phyloP scores from a whole-genome alignment of 2,888 invertebrate species.

The Dioctria linearis region DNA sequence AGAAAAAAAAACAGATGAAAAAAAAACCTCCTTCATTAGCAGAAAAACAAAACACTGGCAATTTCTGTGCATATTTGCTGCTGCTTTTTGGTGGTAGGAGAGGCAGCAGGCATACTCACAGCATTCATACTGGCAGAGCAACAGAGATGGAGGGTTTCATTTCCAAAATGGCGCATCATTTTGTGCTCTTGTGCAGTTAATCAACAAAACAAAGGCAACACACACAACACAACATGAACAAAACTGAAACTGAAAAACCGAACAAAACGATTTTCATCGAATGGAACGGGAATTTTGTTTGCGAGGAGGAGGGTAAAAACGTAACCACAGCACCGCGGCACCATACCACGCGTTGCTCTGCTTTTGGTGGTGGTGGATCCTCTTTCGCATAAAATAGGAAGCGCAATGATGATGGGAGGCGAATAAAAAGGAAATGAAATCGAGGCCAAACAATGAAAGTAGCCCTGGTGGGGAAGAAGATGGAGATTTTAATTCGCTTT shows the following conservation, averaged over 20 bases:
- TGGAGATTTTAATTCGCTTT: conserved; percentile 51
- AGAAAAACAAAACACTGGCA: conserved; percentile 52
- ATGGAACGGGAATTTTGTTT: not conserved
- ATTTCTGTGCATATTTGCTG: conserved; percentile 16
- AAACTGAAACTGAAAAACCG: conserved; percentile 14
- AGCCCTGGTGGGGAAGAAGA: conserved; percentile 48
- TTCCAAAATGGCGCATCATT: conserved; percentile 55
- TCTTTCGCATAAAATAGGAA: not conserved
- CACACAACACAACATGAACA: conserved; percentile 31
- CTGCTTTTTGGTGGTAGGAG: not conserved
- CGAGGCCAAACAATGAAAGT: conserved; percentile 41
- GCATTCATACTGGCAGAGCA: not conserved
- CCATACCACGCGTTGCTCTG: not conserved
- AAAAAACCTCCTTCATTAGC: conserved; percentile 46
- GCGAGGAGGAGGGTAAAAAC: not conserved
- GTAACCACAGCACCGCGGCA: not conserved
- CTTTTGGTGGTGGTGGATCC: not conserved
- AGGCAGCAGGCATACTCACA: not conserved
- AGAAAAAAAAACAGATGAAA: conserved; percentile 45
- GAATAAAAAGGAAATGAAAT: conserved; percentile 41
- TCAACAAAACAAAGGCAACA: conserved; percentile 52
- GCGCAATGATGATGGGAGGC: conserved; percentile 7
- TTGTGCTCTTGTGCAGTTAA: conserved; percentile 51
- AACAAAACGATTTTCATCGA: not conserved
- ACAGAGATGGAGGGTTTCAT: conserved; percentile 26